These are phyloP conservation scores for Arbacia lixula DNA, from an alignment of 53 echinoderm and acorn worm genomes.

Conservation along the genomic window DNA sequence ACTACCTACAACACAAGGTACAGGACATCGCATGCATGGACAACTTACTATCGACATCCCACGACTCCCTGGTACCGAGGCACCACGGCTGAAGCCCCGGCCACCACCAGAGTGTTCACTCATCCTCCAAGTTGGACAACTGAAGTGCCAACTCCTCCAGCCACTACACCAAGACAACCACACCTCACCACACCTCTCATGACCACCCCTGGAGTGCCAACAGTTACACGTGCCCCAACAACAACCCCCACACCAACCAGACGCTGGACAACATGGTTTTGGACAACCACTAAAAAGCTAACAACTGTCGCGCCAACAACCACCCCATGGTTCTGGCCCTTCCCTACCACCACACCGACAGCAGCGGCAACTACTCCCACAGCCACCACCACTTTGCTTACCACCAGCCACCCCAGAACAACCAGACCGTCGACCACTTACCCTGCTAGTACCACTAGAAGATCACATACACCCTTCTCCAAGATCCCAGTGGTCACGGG, in stretches of 20 bases:
- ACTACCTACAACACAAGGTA: neutral
- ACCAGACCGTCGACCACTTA: neutral
- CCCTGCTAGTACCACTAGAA: neutral
- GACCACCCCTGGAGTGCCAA: neutral
- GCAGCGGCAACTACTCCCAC: neutral
- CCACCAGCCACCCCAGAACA: neutral
- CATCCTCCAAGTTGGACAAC: neutral
- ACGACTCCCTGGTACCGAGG: neutral
- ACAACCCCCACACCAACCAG: neutral
- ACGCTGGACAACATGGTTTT: neutral
- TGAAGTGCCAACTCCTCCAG: neutral
- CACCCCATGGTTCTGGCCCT: conserved; percentile 22
- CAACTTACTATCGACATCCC: neutral
- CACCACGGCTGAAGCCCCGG: neutral
- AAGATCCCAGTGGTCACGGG: conserved; percentile 7
- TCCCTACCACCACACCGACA: neutral
- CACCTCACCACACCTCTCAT: neutral
- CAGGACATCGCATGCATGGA: neutral
- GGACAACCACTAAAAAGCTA: neutral
- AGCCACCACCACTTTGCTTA: neutral
- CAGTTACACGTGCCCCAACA: neutral
- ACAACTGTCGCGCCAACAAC: neutral
- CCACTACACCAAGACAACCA: neutral
- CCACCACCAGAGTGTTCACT: neutral
- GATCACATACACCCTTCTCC: neutral